Percentiles rank a stretch among this genome's conserved stretches.
Conservation (phyloP, 37 sponge, comb jelly and placozoan genomes). For the Axinella damicornis region DNA sequence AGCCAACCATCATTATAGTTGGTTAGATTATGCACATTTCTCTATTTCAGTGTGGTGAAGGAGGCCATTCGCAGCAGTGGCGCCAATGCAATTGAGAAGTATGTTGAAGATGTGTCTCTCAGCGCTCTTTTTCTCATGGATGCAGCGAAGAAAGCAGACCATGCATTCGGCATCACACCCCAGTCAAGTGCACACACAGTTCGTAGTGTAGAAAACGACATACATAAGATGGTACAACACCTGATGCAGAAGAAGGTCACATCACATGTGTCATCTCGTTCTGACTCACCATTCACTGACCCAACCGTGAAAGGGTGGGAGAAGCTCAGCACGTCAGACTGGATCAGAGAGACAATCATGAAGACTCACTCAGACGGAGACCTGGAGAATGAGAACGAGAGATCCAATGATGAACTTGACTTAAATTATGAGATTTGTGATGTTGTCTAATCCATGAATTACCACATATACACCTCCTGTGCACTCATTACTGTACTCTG, state of each 20-base stretch:
- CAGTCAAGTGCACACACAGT: not conserved
- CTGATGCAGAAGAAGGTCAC: not conserved
- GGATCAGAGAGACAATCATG: no score
- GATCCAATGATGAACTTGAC: no score
- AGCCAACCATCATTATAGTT: no score
- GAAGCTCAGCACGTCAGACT: not conserved
- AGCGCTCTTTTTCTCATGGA: conserved; percentile 11
- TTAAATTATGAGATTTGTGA: conserved; percentile 13
- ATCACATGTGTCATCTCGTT: not conserved
- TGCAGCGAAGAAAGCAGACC: conserved; percentile 18
- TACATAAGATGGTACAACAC: not conserved
- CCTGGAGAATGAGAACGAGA: no score
- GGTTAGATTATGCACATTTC: no score
- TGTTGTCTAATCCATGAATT: conserved; percentile 8
- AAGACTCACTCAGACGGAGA: no score
- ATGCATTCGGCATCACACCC: not conserved
- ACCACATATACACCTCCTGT: no score
- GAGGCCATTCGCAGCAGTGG: conserved; percentile 11
- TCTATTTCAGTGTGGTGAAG: conserved; percentile 32
- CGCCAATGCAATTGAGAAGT: not conserved
- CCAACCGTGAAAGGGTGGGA: not conserved
- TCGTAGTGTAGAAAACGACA: not conserved
- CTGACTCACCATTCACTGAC: not conserved
- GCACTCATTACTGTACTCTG: not conserved
- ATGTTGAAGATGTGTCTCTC: conserved; percentile 31